Percentiles rank a stretch among this genome's conserved stretches.
These are phyloP conservation scores for Morone saxatilis DNA, from an alignment of 2,113 vertebrate genomes.

Conservation along the genomic window DNA sequence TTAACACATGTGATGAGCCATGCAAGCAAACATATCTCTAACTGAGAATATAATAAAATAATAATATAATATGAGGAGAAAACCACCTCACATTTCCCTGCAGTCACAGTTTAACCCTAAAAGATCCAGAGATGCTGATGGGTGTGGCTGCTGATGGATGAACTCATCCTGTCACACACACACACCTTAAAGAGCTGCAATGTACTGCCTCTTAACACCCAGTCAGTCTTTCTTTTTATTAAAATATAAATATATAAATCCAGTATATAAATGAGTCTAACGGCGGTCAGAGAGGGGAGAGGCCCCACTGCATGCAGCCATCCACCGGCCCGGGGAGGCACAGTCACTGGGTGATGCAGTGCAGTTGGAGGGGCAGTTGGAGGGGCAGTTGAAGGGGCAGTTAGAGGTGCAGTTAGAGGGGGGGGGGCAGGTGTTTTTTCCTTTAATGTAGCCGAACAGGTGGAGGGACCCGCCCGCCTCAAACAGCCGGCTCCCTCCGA, in stretches of 20 bases:
- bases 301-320: constrained; percentile 46
- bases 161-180: constrained; percentile 16
- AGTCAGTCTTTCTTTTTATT: no score
- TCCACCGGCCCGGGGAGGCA: constrained; percentile 23
- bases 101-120: not conserved
- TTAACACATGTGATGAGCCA: not conserved
- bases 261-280: no score
- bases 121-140: constrained; percentile 44
- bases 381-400: not conserved
- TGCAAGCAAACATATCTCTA: not conserved
- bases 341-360: constrained; percentile 50
- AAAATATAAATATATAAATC: no score
- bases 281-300: constrained; percentile 15
- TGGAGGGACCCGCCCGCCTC: constrained; percentile 51
- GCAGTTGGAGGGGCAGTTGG: not conserved
- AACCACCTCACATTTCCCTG: not conserved
- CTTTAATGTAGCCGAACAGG: constrained; percentile 23
- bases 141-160: constrained; percentile 70
- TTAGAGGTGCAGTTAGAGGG: not conserved
- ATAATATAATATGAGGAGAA: not conserved
- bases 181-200: not conserved
- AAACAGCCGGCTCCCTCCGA: no score
- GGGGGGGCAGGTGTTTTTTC: constrained; percentile 18
- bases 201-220: not conserved
- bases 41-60: not conserved